Evolutionary conservation across 2,888 invertebrate species (phyloP).

Genomic region (Meiosimyza decipiens): DNA sequence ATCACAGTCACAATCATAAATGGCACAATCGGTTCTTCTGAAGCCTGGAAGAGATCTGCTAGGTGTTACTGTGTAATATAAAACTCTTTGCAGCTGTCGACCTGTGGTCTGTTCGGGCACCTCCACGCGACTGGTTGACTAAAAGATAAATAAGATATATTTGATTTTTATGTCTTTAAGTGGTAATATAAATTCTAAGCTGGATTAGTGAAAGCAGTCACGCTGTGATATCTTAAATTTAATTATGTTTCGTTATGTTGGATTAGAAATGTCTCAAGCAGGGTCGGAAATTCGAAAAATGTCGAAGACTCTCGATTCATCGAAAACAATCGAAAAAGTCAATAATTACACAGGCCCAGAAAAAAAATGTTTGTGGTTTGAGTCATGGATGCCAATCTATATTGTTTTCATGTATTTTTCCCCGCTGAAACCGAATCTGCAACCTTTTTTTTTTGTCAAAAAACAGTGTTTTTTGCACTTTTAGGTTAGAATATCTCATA

Average conservation of each 20-base stretch:
- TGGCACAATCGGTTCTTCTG: conserved; percentile 65
- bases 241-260: background rate
- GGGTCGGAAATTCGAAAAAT: too few species aligned
- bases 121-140: conserved; percentile 65
- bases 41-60: conserved; percentile 63
- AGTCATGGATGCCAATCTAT: too few species aligned
- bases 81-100: conserved; percentile 64
- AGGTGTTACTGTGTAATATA: conserved; percentile 66
- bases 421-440: too few species aligned
- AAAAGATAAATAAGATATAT: conserved; percentile 37
- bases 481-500: too few species aligned
- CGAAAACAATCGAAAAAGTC: too few species aligned
- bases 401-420: too few species aligned
- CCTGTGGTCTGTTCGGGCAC: conserved; percentile 65
- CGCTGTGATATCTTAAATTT: conserved; percentile 7
- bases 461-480: too few species aligned
- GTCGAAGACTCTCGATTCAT: too few species aligned
- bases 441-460: too few species aligned
- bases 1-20: conserved; percentile 75
- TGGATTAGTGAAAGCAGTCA: conserved; percentile 1
- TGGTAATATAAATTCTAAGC: background rate
- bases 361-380: too few species aligned
- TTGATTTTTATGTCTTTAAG: background rate
- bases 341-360: too few species aligned
- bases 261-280: background rate